Base-by-base conservation (phyloP, 1,140 invertebrate species). In the Trichonephila clavata region DNA sequence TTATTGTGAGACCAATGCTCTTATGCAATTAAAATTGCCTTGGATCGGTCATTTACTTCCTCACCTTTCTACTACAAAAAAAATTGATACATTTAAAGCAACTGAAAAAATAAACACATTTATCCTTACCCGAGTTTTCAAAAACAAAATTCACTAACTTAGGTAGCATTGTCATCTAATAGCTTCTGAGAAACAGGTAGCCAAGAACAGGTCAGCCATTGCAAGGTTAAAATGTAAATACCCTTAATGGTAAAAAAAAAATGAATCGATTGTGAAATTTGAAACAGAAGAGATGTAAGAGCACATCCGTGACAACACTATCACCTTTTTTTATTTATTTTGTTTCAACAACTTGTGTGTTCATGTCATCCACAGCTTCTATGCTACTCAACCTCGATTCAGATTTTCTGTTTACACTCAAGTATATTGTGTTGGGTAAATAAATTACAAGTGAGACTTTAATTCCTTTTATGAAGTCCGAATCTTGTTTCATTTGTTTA, bases 361-460 rank as follows among this genome's bases (percentile, higher is more conserved):
- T 77, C 71, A 27, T 77, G 71, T 77, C 71, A 77, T 77, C 71
- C 61, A 0, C 18, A 20, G 61, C 18, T 77, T 39, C 21, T 13
- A 83, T 59, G 81, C 16, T 83, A 43, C 24, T 83, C 43, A 83
- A 57, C 81, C 81, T 20, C 39, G 24, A 24, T 83, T 59, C 43
- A 83, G 50, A 8, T 43, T 83, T 50, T 50, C 20, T 57, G 81
- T 83, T 83, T 83, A 83, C 81, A 59, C 81, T 59, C 16, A 10
- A 83, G 43, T 59, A 83, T 57, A 57, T 83, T 83, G 81, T 57
- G 81, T 83, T 83, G n/a, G 21, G 20, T 59, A 83, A 83, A 83
- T 83, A 50, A 83, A 83, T 83, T 83, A 83, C 43, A 0, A 2
- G 32, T 32, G 7, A 13, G 71, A 65, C 16, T 57, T 83, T 83